Evolutionary conservation across 2,888 invertebrate species (phyloP).

Genomic region (Oxycera nigricornis): DNA sequence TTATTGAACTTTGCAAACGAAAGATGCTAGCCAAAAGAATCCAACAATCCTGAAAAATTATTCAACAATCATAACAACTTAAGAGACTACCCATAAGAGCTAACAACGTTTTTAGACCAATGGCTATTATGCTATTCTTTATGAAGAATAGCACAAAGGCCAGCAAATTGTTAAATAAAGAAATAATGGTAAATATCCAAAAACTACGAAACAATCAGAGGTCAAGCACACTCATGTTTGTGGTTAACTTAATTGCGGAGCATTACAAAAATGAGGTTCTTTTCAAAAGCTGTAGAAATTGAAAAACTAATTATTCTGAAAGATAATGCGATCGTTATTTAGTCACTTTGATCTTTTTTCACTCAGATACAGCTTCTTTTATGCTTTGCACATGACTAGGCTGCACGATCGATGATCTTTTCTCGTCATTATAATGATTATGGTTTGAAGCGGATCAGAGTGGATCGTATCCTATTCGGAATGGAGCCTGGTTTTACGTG

Average conservation of each 20-base stretch:
- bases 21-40: no score
- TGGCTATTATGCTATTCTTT: not conserved
- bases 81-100: no score
- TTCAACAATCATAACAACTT: no score
- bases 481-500: not conserved
- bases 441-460: not conserved
- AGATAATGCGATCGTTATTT: slow-evolving; percentile 8
- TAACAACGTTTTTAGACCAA: no score
- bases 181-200: not conserved
- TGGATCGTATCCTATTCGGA: not conserved
- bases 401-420: slow-evolving; percentile 34
- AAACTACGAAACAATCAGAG: not conserved
- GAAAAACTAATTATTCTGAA: slow-evolving; percentile 27
- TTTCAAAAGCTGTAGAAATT: not conserved
- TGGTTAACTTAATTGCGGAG: slow-evolving; percentile 32
- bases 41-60: no score
- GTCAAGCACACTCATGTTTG: slow-evolving; percentile 26
- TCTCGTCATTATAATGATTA: slow-evolving; percentile 9
- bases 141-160: not conserved
- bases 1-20: no score
- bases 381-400: slow-evolving; percentile 17
- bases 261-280: not conserved
- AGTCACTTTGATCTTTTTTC: not conserved
- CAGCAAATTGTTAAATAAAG: not conserved
- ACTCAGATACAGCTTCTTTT: not conserved